Percentiles rank a stretch among this genome's conserved stretches.
Evolutionary conservation across 2,888 invertebrate genomes (phyloP).

Genomic region (Drosophila tanythrix): DNA sequence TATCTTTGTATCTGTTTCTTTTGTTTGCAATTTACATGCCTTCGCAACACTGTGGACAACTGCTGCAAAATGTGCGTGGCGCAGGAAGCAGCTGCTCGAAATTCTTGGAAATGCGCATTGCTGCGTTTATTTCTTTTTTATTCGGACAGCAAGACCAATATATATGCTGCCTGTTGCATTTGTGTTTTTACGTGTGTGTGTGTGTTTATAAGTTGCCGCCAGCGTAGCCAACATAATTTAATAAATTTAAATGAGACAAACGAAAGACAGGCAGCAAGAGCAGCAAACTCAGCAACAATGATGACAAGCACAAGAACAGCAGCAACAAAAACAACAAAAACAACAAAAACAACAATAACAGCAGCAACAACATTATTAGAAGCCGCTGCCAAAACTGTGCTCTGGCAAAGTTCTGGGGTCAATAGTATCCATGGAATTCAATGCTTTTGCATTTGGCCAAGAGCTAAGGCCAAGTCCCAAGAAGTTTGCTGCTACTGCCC

Average conservation of each 20-base stretch:
- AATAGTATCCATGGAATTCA: constrained; percentile 79
- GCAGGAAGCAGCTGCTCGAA: constrained; percentile 80
- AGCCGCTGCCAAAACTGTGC: constrained; percentile 57
- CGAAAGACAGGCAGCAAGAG: constrained; percentile 43
- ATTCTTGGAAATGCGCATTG: constrained; percentile 70
- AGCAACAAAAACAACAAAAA: constrained; percentile 23
- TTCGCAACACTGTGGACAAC: constrained; percentile 44
- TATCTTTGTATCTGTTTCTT: constrained; percentile 42
- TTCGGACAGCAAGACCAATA: constrained; percentile 37
- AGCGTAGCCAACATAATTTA: constrained; percentile 67
- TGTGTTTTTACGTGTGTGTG: constrained; percentile 13
- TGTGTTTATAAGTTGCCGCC: constrained; percentile 44
- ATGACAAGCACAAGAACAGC: constrained; percentile 29
- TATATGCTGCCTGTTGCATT: constrained; percentile 38
- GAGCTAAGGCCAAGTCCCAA: constrained; percentile 64
- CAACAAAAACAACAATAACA: constrained; percentile 50
- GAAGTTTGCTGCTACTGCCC: constrained; percentile 18
- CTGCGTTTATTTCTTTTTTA: constrained; percentile 33
- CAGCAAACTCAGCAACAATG: constrained; percentile 35
- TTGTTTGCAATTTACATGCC: constrained; percentile 62
- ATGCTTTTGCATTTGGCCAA: constrained; percentile 75
- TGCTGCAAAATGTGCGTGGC: constrained; percentile 68
- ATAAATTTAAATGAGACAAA: constrained; percentile 76
- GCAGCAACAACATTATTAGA: constrained; percentile 60
- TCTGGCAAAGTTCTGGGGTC: constrained; percentile 66